Evolutionary conservation across 2,113 vertebrate species (phyloP).

Genomic region (Puma concolor): DNA sequence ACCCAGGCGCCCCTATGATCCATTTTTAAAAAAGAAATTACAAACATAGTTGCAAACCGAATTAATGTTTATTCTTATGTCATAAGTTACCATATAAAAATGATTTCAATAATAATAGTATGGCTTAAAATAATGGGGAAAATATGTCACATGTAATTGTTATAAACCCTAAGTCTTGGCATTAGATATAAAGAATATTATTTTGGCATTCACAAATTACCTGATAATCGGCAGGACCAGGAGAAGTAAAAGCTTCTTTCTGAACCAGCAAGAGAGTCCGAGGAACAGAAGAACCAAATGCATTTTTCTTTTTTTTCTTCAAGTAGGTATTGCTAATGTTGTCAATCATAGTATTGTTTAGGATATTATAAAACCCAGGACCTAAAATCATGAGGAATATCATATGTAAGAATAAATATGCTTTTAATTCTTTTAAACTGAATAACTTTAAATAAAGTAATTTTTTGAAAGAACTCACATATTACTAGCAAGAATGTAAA

Average conservation of each 20-base stretch:
- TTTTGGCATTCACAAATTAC: conserved; percentile 43
- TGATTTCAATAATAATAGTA: neutral
- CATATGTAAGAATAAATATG: conserved; percentile 22
- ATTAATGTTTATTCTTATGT: neutral
- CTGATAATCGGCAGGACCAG: conserved; percentile 70
- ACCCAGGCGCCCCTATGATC: neutral
- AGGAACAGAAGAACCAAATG: conserved; percentile 76
- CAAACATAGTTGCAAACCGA: neutral
- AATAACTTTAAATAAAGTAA: neutral
- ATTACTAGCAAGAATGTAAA: neutral
- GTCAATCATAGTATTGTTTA: conserved; percentile 8
- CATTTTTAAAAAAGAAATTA: neutral
- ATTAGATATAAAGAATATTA: neutral
- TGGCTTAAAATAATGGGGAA: neutral
- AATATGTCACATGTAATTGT: conserved; percentile 5
- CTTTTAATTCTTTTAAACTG: conserved; percentile 14
- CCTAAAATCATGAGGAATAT: conserved; percentile 74
- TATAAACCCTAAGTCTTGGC: neutral
- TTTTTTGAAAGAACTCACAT: neutral
- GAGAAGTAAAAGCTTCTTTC: conserved; percentile 50
- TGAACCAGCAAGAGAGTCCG: neutral
- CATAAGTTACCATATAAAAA: neutral
- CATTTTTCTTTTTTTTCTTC: conserved; percentile 22
- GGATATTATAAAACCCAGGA: conserved; percentile 82
- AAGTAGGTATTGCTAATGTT: neutral